Percentiles rank a stretch among this genome's conserved stretches.
Evolutionary conservation across 2,888 invertebrate species (phyloP).

Genomic region (Cheilosia vernalis): DNA sequence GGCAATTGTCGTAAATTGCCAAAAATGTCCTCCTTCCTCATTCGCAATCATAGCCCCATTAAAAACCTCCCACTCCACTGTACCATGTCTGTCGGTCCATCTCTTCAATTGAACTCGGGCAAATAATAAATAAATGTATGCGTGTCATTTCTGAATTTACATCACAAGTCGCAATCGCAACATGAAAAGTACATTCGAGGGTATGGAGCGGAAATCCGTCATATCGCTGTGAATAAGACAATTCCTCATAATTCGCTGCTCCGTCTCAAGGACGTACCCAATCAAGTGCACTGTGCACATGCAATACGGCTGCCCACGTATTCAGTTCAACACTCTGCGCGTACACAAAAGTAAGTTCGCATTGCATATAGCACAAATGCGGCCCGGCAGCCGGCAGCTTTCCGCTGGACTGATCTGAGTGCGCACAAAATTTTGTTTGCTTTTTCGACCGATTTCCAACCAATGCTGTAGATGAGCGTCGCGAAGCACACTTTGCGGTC

Average conservation of each 20-base stretch:
- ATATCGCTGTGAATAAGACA: conserved; percentile 55
- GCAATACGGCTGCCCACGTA: conserved; percentile 58
- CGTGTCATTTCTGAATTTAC: conserved; percentile 24
- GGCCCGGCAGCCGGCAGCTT: no score
- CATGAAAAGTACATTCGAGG: conserved; percentile 19
- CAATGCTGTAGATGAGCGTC: conserved; percentile 31
- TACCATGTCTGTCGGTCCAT: background rate
- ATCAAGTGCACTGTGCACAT: conserved; percentile 70
- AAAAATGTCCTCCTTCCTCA: conserved; percentile 9
- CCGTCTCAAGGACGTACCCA: conserved; percentile 71
- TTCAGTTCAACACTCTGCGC: conserved; percentile 56
- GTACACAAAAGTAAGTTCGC: background rate
- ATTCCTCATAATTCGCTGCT: conserved; percentile 65
- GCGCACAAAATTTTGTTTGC: background rate
- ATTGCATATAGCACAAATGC: conserved; percentile 27
- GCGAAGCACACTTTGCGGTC: conserved; percentile 55
- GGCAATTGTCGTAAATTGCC: conserved; percentile 39
- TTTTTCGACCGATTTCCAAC: background rate
- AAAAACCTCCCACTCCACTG: conserved; percentile 27
- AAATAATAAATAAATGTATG: background rate
- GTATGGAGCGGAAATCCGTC: conserved; percentile 68
- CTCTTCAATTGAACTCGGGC: conserved; percentile 15
- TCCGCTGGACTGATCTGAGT: conserved; percentile 31
- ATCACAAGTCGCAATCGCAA: conserved; percentile 3
- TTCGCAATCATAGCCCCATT: background rate